Evolutionary conservation across 2,797 vertebrate species (phyloP).

Genomic region (Microctenopoma steveboyesi): DNA sequence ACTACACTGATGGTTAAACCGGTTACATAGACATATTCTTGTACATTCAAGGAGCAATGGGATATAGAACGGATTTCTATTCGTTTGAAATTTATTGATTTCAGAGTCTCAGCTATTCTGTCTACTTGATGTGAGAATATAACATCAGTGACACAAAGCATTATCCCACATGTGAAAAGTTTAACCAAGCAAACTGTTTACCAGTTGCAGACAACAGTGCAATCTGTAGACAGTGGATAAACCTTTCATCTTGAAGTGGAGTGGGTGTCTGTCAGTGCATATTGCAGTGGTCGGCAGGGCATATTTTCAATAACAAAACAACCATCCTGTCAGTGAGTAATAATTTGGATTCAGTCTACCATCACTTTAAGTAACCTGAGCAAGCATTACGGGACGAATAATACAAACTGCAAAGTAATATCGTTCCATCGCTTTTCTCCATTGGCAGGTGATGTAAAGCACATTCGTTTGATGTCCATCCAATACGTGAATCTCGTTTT

Average conservation of each 20-base stretch:
- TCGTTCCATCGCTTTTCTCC: not conserved
- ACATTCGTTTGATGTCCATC: not conserved
- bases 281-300: too few species aligned
- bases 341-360: not conserved
- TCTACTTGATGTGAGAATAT: constrained; percentile 17
- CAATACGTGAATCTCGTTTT: not conserved
- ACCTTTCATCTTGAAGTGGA: not conserved
- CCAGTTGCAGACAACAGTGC: not conserved
- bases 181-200: constrained; percentile 16
- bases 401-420: too few species aligned
- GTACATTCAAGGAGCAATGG: constrained; percentile 1
- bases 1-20: not conserved
- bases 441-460: not conserved
- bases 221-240: not conserved
- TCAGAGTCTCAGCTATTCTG: constrained; percentile 26
- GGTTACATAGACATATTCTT: not conserved
- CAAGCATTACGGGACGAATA: too few species aligned
- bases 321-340: not conserved
- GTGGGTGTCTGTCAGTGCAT: too few species aligned
- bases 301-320: too few species aligned
- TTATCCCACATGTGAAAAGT: constrained; percentile 3
- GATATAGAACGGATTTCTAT: constrained; percentile 5
- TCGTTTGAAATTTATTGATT: constrained; percentile 30
- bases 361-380: not conserved
- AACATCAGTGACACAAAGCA: constrained; percentile 21